Evolutionary conservation across 2,797 vertebrate genomes (phyloP), one percentile per base, ranked within the genome.

Genomic region (Alcedo quadribrachys): DNA sequence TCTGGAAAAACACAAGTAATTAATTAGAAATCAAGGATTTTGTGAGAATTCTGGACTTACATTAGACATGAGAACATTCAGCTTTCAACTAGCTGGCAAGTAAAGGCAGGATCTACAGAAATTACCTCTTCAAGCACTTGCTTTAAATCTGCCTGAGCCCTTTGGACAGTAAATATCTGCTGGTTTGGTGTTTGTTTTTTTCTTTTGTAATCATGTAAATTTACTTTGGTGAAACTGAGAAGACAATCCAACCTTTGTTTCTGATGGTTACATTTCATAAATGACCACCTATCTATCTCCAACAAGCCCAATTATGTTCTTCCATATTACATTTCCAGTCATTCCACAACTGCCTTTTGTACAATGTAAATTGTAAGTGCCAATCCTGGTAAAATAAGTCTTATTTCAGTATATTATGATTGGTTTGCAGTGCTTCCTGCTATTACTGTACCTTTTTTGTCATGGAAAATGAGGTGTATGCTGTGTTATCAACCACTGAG

Each of bases 341-440:
- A 63, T 18, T 89, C 69, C 87, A 85, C 67, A 86, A 78, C 79
- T 92, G 82, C n/a, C 73, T 85, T 83, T 93, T 91, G 70, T 81
- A 50, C 48, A 0, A 0, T 84, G 58, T 35, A 87, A 92, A 65
- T 40, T 53, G 18, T 53, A 43, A 81, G 66, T 69, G 80, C 46
- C 77, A 91, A 1, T 66, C 58, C 73, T 35, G 22, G 77, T 84
- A 46, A 92, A 85, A 28, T 62, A 9, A 81, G 80, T 53, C 35
- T 48, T 32, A 9, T 76, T 92, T 84, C 82, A 67, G 58, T 70
- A 27, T 70, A 70, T 85, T 75, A 76, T 0, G 6, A 73, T 48
- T 87, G 80, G 66, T 73, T 89, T 83, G 69, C 40, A 37, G n/a
- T 73, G 58, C 53, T 89, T 60, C 60, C 91, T 63, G 67, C 70